phyloP scores from a whole-genome alignment of 2,888 invertebrate species.

The Vandiemenella viatica region DNA sequence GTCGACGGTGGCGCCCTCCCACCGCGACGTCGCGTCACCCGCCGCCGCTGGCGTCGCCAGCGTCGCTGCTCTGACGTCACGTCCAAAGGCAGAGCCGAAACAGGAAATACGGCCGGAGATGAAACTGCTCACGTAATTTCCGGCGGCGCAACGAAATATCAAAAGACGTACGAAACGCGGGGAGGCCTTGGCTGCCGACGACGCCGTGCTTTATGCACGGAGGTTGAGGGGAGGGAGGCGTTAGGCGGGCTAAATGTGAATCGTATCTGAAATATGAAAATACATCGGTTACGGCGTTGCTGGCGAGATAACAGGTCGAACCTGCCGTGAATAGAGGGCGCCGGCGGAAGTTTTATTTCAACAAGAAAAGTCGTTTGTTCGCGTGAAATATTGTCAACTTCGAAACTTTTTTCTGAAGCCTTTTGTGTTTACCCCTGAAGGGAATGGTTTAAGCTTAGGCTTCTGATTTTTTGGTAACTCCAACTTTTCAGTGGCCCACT shows the following conservation, averaged over 20 bases:
- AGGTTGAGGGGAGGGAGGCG: background rate
- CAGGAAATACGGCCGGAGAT: slow-evolving; percentile 17
- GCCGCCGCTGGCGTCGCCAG: background rate
- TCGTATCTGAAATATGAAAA: slow-evolving; percentile 13
- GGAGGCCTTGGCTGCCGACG: background rate
- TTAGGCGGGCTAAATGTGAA: slow-evolving; percentile 11
- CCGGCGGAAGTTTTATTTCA: slow-evolving; percentile 3
- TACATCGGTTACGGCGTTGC: slow-evolving; percentile 5
- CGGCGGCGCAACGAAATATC: slow-evolving; percentile 11
- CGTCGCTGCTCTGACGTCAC: background rate
- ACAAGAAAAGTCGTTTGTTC: slow-evolving; percentile 2
- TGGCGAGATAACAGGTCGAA: background rate
- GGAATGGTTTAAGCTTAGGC: no score
- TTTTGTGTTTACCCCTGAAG: no score
- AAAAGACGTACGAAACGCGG: slow-evolving; percentile 7
- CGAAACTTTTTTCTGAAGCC: no score
- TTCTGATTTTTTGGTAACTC: no score
- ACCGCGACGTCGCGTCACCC: background rate
- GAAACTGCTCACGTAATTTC: slow-evolving; percentile 16
- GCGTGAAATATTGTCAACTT: slow-evolving; percentile 1
- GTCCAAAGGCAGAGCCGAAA: slow-evolving; percentile 11
- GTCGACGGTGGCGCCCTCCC: background rate
- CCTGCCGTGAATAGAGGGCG: no score
- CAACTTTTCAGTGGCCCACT: no score
- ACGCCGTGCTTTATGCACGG: no score